Percentiles rank a stretch among this genome's conserved stretches.
Evolutionary conservation across 37 sponge, comb jelly and placozoan species (phyloP).

Genomic region (Agelas oroides): DNA sequence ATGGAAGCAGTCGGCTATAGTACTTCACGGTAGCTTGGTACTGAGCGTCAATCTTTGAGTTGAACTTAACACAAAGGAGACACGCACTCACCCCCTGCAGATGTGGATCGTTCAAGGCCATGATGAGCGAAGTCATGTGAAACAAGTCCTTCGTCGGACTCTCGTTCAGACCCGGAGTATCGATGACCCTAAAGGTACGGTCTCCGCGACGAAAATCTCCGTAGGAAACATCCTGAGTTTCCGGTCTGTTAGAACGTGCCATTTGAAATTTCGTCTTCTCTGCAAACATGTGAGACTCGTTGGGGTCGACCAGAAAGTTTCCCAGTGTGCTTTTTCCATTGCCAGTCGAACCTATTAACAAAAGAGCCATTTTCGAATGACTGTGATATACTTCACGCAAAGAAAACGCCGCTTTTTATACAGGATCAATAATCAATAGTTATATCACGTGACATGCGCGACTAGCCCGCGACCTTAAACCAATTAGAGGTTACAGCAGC

Average conservation of each 20-base stretch:
- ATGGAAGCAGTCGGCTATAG: constrained; percentile 41
- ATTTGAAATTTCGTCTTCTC: constrained; percentile 12
- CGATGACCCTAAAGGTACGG: no score
- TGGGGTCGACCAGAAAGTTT: constrained; percentile 51
- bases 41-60: constrained; percentile 48
- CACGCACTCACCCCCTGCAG: constrained; percentile 41
- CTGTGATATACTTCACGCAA: no score
- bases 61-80: constrained; percentile 28
- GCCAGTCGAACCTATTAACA: constrained; percentile 59
- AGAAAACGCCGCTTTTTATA: no score
- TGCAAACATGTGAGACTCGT: constrained; percentile 10
- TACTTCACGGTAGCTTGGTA: constrained; percentile 45
- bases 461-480: no score
- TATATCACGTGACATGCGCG: no score
- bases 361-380: constrained; percentile 41
- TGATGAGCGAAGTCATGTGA: constrained; percentile 46
- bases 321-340: constrained; percentile 58
- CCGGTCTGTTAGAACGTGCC: constrained; percentile 25
- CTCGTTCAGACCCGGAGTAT: constrained; percentile 60
- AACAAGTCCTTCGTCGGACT: constrained; percentile 8
- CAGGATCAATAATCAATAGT: no score
- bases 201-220: no score
- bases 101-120: not conserved
- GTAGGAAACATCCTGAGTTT: constrained; percentile 31
- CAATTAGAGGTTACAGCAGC: no score